Conservation (phyloP, 2,113 vertebrate species). For the Plecturocebus donacophilus region DNA sequence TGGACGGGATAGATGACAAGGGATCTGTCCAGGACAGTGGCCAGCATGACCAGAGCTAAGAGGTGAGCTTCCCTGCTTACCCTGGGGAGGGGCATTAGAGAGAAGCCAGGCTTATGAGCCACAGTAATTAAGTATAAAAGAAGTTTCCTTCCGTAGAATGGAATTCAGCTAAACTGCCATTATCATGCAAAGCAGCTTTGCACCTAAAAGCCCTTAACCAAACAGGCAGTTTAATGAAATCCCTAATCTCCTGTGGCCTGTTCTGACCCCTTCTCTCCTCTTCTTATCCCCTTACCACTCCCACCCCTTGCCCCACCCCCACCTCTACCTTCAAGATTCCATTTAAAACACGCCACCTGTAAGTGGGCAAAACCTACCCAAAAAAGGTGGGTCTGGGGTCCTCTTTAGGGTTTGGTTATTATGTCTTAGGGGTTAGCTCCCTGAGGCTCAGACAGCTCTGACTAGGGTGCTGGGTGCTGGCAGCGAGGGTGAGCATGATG, state of each 20-base stretch:
- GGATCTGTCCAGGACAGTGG: background rate
- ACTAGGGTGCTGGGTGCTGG: background rate
- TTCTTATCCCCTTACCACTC: too few relatives aligned
- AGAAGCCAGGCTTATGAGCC: background rate
- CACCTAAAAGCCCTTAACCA: conserved; percentile 71
- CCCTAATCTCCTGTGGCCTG: conserved; percentile 65
- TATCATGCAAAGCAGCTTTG: conserved; percentile 75
- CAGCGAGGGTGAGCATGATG: background rate
- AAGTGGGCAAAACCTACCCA: background rate
- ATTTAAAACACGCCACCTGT: conserved; percentile 3
- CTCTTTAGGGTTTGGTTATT: background rate
- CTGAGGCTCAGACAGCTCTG: background rate
- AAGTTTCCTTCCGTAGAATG: conserved; percentile 58
- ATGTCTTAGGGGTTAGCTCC: background rate
- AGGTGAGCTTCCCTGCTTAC: background rate
- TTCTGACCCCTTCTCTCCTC: conserved; percentile 4
- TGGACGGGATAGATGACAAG: background rate
- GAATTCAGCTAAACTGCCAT: conserved; percentile 76
- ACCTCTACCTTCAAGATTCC: background rate
- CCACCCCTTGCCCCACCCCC: background rate
- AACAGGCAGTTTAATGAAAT: conserved; percentile 75
- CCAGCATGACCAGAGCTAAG: background rate
- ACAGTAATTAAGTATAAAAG: conserved; percentile 69
- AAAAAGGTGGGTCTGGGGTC: background rate
- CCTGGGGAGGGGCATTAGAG: background rate